A percentile compares a stretch with the other conserved stretches of the same genome.
phyloP scores from a whole-genome alignment of 1,140 invertebrate genomes.

The Drosophila persimilis region DNA sequence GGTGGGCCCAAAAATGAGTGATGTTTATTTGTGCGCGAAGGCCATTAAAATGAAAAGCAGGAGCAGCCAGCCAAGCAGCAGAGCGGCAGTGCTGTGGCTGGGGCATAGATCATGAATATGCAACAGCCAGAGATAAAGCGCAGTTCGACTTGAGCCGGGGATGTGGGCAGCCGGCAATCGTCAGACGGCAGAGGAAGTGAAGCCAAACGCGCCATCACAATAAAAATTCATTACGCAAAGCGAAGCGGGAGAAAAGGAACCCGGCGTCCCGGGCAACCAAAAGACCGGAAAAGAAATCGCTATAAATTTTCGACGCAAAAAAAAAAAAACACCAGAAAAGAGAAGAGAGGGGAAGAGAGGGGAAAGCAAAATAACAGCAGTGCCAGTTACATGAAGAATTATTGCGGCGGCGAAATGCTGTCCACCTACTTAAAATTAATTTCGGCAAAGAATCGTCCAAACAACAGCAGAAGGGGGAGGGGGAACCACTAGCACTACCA shows the following conservation, averaged over 20 bases:
- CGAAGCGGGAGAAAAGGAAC: constrained; percentile 18
- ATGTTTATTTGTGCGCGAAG: constrained; percentile 63
- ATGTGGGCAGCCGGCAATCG: constrained; percentile 2
- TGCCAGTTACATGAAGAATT: constrained; percentile 77
- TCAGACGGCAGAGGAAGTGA: constrained; percentile 51
- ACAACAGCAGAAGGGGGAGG: constrained; percentile 19
- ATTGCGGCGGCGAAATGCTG: constrained; percentile 76
- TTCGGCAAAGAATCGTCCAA: constrained; percentile 53
- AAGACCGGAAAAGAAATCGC: constrained; percentile 75
- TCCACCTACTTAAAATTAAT: constrained; percentile 82
- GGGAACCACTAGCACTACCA: constrained; percentile 18
- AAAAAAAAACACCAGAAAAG: constrained; percentile 23
- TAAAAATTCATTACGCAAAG: constrained; percentile 79
- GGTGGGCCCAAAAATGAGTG: constrained; percentile 61
- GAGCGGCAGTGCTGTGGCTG: neutral
- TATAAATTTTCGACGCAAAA: constrained; percentile 69
- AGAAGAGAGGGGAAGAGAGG: constrained; percentile 1
- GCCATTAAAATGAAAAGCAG: constrained; percentile 61
- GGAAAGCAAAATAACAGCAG: constrained; percentile 45
- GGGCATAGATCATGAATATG: constrained; percentile 71
- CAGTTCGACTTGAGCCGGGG: constrained; percentile 35
- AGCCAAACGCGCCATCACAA: constrained; percentile 77
- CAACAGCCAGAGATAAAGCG: constrained; percentile 65
- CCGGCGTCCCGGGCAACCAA: constrained; percentile 40
- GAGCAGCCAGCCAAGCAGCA: neutral